Conservation (phyloP, 1,140 invertebrate species). For the Pseudomyrmex flavicornis region DNA sequence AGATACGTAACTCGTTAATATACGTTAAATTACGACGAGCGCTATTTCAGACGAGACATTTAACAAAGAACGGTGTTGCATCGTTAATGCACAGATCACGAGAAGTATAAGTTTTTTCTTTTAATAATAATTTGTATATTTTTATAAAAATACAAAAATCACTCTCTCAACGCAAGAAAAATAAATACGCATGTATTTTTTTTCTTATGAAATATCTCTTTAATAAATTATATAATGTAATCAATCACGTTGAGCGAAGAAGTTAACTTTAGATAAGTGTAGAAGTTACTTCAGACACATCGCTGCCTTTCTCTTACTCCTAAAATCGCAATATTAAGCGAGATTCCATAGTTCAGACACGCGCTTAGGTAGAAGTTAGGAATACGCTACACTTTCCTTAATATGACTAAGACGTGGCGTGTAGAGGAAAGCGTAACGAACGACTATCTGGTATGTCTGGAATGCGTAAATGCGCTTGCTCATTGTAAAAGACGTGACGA, state of each 20-base stretch:
- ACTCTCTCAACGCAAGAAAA: background rate
- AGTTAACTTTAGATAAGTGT: too few relatives aligned
- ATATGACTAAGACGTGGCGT: constrained; percentile 12
- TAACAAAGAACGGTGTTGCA: background rate
- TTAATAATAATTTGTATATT: too few relatives aligned
- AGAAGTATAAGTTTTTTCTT: too few relatives aligned
- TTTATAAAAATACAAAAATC: too few relatives aligned
- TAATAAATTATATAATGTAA: background rate
- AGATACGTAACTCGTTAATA: constrained; percentile 48
- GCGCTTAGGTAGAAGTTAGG: background rate
- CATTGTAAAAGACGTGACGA: constrained; percentile 24
- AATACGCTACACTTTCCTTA: background rate
- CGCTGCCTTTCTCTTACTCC: too few relatives aligned
- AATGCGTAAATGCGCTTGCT: constrained; percentile 40
- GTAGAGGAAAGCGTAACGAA: background rate
- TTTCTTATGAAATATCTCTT: background rate
- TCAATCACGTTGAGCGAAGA: background rate
- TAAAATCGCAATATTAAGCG: background rate
- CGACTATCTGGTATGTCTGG: background rate
- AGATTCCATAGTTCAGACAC: background rate
- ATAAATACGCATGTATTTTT: background rate
- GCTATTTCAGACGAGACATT: constrained; percentile 27
- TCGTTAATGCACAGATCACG: too few relatives aligned
- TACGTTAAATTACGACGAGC: constrained; percentile 1
- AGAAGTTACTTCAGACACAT: background rate